These are phyloP conservation scores for Holothuria scabra DNA, from an alignment of 53 echinoderm and acorn worm species.

Conservation along the genomic window DNA sequence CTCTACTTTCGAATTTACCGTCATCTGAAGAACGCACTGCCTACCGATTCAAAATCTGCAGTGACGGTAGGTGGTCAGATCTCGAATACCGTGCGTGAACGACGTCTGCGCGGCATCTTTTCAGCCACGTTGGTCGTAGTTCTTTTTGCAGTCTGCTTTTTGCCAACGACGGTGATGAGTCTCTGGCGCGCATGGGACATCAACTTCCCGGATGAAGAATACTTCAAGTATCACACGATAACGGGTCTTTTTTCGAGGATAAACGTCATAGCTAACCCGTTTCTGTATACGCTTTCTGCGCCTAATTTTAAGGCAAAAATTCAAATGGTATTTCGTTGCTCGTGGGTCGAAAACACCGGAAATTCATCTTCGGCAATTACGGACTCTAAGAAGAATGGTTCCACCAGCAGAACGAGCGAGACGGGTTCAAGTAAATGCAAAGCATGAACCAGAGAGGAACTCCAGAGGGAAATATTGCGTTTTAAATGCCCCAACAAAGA, in stretches of 20 bases:
- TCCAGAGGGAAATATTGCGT: no score
- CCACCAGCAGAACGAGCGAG: no score
- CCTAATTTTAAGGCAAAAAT: conserved; percentile 2
- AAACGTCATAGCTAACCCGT: conserved; percentile 29
- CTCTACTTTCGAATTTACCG: neutral
- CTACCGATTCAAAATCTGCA: neutral
- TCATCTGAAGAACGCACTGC: neutral
- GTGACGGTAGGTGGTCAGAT: neutral
- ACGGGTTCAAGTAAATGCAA: no score
- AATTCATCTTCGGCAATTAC: no score
- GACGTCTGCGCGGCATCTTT: conserved; percentile 5
- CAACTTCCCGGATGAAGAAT: conserved; percentile 32
- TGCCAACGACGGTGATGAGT: conserved; percentile 38
- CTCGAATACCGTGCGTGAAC: neutral
- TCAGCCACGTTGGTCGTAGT: neutral
- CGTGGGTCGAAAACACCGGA: no score
- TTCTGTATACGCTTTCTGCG: conserved; percentile 20
- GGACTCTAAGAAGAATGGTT: no score
- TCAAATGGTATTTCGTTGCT: neutral
- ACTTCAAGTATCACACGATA: conserved; percentile 35
- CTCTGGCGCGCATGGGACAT: conserved; percentile 31
- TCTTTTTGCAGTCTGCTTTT: conserved; percentile 22
- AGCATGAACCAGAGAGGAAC: no score
- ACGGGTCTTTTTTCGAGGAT: conserved; percentile 26
- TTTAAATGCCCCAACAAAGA: no score